Conservation (phyloP, 2,113 vertebrate genomes). For the Chionis minor region DNA sequence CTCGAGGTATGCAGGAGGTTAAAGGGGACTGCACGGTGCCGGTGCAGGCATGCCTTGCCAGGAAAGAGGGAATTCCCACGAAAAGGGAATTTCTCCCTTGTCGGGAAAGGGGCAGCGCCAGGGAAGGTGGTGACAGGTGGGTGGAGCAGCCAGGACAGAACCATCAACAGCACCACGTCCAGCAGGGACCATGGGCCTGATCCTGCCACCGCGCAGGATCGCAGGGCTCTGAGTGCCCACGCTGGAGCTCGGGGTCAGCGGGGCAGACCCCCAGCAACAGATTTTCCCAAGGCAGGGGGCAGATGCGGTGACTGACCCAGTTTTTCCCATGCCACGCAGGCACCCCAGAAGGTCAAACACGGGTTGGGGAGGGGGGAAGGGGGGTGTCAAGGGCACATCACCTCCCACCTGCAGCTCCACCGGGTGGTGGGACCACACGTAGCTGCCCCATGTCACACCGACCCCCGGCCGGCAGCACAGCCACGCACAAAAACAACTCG, state of each 20-base stretch:
- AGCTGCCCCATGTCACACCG: not conserved
- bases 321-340: not conserved
- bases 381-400: not conserved
- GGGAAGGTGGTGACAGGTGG: not conserved
- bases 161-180: not conserved
- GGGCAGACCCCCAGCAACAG: not conserved
- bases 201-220: not conserved
- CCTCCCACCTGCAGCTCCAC: not conserved
- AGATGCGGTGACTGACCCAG: rapidly evolving
- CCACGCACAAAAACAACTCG: conserved; percentile 60
- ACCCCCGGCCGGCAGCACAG: not conserved
- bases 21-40: not conserved
- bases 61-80: conserved; percentile 26
- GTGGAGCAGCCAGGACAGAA: not conserved
- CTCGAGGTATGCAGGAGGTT: not conserved
- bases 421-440: not conserved
- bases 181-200: not conserved
- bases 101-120: not conserved
- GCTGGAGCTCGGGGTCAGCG: rapidly evolving
- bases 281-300: not conserved
- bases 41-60: not conserved
- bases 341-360: not conserved
- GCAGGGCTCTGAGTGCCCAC: not conserved
- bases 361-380: not conserved
- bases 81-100: not conserved